Evolutionary conservation across 2,888 invertebrate genomes (phyloP).

Genomic region (Ornithoptera alexandrae): DNA sequence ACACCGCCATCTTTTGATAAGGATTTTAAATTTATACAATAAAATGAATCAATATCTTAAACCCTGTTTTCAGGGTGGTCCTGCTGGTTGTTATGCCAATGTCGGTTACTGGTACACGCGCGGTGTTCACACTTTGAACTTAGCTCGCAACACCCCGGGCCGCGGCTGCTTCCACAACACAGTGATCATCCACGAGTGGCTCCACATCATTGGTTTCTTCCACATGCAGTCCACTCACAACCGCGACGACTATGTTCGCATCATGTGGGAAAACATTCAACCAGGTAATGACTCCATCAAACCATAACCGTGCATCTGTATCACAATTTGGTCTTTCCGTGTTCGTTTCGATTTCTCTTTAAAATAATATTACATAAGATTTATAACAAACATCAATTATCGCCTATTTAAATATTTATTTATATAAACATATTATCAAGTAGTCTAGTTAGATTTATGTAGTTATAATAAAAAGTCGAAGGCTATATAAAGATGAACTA

Average conservation of each 20-base stretch:
- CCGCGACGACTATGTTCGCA: conserved; percentile 80
- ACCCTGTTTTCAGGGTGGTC: conserved; percentile 44
- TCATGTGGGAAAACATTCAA: conserved; percentile 84
- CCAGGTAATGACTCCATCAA: conserved; percentile 58
- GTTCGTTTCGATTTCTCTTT: too few relatives aligned
- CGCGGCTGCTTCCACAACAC: conserved; percentile 81
- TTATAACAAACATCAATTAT: too few relatives aligned
- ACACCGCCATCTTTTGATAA: too few relatives aligned
- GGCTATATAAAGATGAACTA: too few relatives aligned
- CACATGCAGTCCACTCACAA: conserved; percentile 73
- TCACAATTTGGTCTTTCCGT: neutral
- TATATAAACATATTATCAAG: too few relatives aligned
- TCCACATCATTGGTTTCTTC: conserved; percentile 72
- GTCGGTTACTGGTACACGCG: conserved; percentile 65
- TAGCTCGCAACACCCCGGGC: conserved; percentile 67
- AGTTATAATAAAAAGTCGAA: too few relatives aligned
- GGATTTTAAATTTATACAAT: neutral
- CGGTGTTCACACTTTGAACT: conserved; percentile 75
- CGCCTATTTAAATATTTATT: too few relatives aligned
- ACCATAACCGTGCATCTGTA: neutral
- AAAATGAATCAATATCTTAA: neutral
- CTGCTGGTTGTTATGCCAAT: conserved; percentile 65
- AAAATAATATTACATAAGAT: too few relatives aligned
- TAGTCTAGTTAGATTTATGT: too few relatives aligned
- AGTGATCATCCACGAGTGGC: conserved; percentile 89